phyloP scores from a whole-genome alignment of 2,113 vertebrate genomes.

The Cyanistes caeruleus region DNA sequence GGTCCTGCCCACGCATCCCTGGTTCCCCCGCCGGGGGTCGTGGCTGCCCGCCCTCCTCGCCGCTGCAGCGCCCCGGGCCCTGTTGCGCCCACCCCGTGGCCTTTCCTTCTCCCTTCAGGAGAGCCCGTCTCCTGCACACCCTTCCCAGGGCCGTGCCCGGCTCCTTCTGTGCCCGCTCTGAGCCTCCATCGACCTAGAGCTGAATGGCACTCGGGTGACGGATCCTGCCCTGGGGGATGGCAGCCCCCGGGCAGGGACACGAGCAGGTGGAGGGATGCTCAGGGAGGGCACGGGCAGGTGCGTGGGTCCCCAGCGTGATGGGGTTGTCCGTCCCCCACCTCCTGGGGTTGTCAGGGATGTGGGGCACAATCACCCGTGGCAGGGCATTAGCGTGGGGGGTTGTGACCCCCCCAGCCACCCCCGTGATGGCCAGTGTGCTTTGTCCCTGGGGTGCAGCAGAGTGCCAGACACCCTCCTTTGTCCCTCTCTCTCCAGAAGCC shows the following conservation, averaged over 20 bases:
- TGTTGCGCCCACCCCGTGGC: accelerated
- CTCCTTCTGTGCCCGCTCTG: neutral
- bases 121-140: neutral
- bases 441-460: neutral
- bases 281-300: neutral
- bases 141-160: neutral
- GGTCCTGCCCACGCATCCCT: accelerated
- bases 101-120: neutral
- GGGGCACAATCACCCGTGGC: neutral
- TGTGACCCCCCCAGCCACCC: neutral
- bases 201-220: neutral
- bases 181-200: neutral
- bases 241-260: neutral
- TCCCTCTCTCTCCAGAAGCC: neutral
- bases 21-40: accelerated
- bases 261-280: neutral
- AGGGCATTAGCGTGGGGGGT: neutral
- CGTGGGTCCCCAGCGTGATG: neutral
- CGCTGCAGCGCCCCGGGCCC: neutral
- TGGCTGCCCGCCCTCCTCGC: neutral
- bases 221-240: neutral
- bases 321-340: neutral
- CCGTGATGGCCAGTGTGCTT: neutral
- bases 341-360: neutral
- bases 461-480: neutral